Percentiles rank a stretch among this genome's conserved stretches.
Evolutionary conservation across 1,140 invertebrate species (phyloP).

Genomic region (Drosophila oshimai): DNA sequence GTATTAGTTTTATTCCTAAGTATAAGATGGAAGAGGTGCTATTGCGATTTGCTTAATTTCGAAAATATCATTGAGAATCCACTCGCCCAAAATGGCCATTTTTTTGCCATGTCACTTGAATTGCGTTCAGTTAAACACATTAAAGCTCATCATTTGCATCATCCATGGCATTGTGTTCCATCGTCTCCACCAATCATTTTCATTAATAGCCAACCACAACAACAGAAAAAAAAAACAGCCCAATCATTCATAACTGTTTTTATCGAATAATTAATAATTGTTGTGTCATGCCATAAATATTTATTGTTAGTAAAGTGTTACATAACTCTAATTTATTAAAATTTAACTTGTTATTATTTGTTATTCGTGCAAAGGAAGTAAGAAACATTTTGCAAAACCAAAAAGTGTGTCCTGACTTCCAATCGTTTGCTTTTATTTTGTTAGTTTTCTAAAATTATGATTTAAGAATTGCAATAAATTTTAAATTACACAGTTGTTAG

Average conservation of each 20-base stretch:
- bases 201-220: slow-evolving; percentile 41
- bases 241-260: slow-evolving; percentile 74
- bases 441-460: slow-evolving; percentile 1
- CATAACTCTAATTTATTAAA: slow-evolving; percentile 68
- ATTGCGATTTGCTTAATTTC: neutral
- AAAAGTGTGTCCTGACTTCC: neutral
- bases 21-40: neutral
- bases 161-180: slow-evolving; percentile 1
- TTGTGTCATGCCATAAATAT: slow-evolving; percentile 82
- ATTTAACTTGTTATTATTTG: slow-evolving; percentile 21
- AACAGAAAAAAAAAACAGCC: slow-evolving; percentile 53
- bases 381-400: slow-evolving; percentile 1
- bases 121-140: slow-evolving; percentile 12
- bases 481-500: slow-evolving; percentile 11
- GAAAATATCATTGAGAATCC: neutral
- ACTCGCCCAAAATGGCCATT: neutral
- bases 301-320: slow-evolving; percentile 77
- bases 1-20: neutral
- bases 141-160: slow-evolving; percentile 17
- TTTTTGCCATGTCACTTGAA: neutral
- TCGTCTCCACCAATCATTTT: slow-evolving; percentile 12
- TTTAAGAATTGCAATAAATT: no score
- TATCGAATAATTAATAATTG: slow-evolving; percentile 79
- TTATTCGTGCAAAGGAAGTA: slow-evolving; percentile 11
- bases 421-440: slow-evolving; percentile 29